These are phyloP conservation scores for Melanargia galathea DNA, from an alignment of 2,888 invertebrate genomes.

Conservation along the genomic window DNA sequence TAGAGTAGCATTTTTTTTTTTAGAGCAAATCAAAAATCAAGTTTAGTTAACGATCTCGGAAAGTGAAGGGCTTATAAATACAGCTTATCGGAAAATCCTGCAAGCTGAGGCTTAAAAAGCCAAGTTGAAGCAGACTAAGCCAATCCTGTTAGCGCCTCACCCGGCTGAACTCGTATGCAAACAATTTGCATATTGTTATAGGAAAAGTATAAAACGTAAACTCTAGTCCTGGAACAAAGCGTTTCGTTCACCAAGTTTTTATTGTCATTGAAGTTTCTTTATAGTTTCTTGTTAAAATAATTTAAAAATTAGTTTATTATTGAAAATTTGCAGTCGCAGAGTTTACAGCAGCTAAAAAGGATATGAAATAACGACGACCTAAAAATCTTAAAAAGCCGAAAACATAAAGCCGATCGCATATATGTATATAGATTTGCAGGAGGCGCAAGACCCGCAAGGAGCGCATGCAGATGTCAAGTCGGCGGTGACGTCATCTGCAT, in stretches of 20 bases:
- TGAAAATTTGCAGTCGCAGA: not conserved
- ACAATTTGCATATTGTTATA: slow-evolving; percentile 15
- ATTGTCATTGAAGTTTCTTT: not conserved
- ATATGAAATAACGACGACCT: no score
- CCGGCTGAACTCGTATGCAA: not conserved
- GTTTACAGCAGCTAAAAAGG: not conserved
- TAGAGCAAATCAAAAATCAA: not conserved
- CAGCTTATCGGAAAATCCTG: slow-evolving; percentile 11
- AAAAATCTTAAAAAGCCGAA: no score
- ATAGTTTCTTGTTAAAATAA: not conserved
- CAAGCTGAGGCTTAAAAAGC: slow-evolving; percentile 4
- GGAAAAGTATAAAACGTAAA: not conserved
- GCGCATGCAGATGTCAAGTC: no score
- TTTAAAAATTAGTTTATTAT: not conserved
- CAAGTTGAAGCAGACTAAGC: slow-evolving; percentile 5
- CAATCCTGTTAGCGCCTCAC: not conserved
- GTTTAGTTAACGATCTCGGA: not conserved
- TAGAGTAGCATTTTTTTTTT: not conserved
- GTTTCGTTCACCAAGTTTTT: not conserved
- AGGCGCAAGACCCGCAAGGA: no score
- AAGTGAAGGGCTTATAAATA: not conserved
- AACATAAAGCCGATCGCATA: no score
- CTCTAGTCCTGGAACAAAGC: not conserved
- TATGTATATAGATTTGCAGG: no score
- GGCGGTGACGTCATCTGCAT: no score